These are phyloP conservation scores for Aythya baeri DNA, from an alignment of 2,113 vertebrate species.

Conservation along the genomic window DNA sequence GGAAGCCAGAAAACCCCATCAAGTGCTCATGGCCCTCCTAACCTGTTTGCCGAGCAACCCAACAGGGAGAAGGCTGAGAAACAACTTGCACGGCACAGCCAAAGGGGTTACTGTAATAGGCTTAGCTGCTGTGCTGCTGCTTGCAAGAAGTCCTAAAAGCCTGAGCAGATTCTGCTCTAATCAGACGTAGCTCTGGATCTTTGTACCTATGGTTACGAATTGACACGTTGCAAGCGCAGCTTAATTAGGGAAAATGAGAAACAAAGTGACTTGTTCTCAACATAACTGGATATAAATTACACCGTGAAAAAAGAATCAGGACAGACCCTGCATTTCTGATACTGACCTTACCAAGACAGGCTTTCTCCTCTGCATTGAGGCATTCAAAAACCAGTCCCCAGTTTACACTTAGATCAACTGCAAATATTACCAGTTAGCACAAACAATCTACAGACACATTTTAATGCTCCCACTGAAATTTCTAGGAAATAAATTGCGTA, in stretches of 20 bases:
- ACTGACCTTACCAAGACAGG: background rate
- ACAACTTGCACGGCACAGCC: background rate
- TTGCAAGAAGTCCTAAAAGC: background rate
- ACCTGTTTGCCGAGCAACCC: background rate
- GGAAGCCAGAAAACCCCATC: background rate
- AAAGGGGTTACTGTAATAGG: background rate
- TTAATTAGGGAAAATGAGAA: background rate
- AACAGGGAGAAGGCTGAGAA: background rate
- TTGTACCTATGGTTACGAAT: fast-evolving
- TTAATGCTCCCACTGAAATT: background rate
- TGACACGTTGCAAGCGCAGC: background rate
- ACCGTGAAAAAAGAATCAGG: background rate
- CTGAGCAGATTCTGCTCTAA: background rate
- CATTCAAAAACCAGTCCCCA: background rate
- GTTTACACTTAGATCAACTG: background rate
- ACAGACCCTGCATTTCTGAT: background rate
- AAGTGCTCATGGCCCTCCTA: background rate
- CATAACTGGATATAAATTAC: background rate
- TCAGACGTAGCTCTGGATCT: background rate
- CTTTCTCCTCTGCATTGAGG: background rate
- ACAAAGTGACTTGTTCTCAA: background rate
- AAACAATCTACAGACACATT: background rate
- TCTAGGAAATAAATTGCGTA: background rate
- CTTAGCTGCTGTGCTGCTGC: background rate
- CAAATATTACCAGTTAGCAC: background rate